Conservation (phyloP, 2,888 invertebrate genomes). For the Galerucella pusilla region DNA sequence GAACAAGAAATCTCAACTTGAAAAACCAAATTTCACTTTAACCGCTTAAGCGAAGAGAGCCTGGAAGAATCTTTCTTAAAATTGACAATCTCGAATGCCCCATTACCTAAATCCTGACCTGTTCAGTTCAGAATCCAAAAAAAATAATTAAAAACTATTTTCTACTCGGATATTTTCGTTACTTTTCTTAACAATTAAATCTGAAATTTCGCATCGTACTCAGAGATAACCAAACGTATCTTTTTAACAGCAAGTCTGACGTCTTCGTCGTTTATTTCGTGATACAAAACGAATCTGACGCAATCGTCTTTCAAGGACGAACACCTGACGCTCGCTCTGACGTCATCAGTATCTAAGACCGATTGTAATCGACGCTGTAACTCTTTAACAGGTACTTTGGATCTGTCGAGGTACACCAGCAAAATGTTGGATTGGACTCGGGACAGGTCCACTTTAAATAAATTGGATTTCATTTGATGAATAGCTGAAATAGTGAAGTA, state of each 20-base stretch:
- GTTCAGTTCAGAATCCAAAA: not conserved
- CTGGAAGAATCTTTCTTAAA: too few species aligned
- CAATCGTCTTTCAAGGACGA: constrained; percentile 71
- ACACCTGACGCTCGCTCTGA: constrained; percentile 70
- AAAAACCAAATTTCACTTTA: too few species aligned
- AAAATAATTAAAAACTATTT: not conserved
- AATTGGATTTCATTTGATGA: constrained; percentile 70
- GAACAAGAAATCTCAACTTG: too few species aligned
- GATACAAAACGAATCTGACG: constrained; percentile 77
- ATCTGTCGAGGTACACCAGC: constrained; percentile 70
- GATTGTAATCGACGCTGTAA: constrained; percentile 69
- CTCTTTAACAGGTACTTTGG: constrained; percentile 67
- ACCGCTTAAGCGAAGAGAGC: too few species aligned
- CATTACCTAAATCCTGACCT: too few species aligned
- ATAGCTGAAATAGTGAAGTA: constrained; percentile 67
- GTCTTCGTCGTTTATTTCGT: constrained; percentile 77
- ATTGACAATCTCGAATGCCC: too few species aligned
- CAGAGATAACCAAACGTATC: constrained; percentile 76
- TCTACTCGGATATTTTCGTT: too few species aligned
- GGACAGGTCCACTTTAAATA: constrained; percentile 73
- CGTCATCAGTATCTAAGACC: constrained; percentile 66
- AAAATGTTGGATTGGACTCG: constrained; percentile 82
- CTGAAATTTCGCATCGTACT: constrained; percentile 63
- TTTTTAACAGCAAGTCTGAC: constrained; percentile 78
- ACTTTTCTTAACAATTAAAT: constrained; percentile 10